Evolutionary conservation across 2,113 vertebrate species (phyloP).

Genomic region (Phycodurus eques): DNA sequence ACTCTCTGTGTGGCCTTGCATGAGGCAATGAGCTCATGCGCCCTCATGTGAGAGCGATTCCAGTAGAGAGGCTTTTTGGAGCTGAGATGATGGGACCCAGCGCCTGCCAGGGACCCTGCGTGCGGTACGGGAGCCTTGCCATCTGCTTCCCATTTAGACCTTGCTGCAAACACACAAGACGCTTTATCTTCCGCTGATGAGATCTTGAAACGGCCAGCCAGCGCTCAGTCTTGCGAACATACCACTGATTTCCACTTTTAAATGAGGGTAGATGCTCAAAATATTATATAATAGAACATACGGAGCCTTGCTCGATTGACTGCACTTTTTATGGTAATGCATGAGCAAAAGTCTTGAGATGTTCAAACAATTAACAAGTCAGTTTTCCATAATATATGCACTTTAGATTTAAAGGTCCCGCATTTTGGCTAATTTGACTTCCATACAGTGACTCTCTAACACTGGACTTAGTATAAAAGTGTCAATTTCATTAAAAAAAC

Average conservation of each 20-base stretch:
- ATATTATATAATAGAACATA: background rate
- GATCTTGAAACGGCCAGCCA: slow-evolving; percentile 2
- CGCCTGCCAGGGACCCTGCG: slow-evolving; percentile 67
- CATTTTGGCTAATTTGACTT: no score
- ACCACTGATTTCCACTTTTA: background rate
- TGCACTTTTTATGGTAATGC: background rate
- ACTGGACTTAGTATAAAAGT: no score
- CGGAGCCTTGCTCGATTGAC: background rate
- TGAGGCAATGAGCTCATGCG: slow-evolving; percentile 66
- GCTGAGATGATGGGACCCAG: slow-evolving; percentile 45
- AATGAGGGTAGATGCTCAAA: background rate
- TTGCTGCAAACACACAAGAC: slow-evolving; percentile 68
- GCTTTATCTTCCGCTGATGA: slow-evolving; percentile 47
- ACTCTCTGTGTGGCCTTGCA: slow-evolving; percentile 55
- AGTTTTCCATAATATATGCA: background rate
- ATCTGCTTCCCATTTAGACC: slow-evolving; percentile 70
- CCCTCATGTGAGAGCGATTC: slow-evolving; percentile 57
- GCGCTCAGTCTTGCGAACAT: background rate
- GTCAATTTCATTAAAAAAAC: no score
- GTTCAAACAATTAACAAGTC: background rate
- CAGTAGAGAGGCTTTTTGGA: slow-evolving; percentile 64
- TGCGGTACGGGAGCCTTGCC: slow-evolving; percentile 65
- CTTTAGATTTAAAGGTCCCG: no score
- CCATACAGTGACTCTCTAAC: no score
- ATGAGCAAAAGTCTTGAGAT: background rate